Conservation (phyloP, 1,140 invertebrate species). For the Bombus confusus region DNA sequence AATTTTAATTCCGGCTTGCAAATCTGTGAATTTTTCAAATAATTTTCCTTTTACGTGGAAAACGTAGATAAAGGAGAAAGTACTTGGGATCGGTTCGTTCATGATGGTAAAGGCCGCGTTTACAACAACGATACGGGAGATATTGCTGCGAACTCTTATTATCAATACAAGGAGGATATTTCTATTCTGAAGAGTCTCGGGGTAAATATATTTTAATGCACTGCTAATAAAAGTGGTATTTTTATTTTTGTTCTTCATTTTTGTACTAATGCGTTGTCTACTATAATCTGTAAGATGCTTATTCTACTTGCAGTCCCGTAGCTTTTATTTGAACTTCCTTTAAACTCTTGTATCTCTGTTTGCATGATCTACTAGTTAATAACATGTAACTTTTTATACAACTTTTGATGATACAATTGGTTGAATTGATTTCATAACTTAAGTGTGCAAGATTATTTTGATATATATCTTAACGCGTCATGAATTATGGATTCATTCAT, state of each 20-base stretch:
- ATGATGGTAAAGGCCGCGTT: conserved; percentile 69
- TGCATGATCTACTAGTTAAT: background rate
- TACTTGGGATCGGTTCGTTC: conserved; percentile 75
- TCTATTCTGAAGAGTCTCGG: conserved; percentile 79
- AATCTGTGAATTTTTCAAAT: conserved; percentile 19
- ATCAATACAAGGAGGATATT: conserved; percentile 82
- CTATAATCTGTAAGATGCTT: background rate
- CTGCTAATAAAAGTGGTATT: background rate
- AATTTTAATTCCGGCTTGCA: conserved; percentile 20
- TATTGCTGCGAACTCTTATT: conserved; percentile 81
- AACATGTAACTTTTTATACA: background rate
- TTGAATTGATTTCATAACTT: background rate
- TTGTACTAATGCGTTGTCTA: background rate
- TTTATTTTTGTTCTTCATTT: background rate
- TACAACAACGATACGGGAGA: conserved; percentile 82
- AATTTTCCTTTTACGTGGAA: background rate
- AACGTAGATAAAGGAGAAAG: conserved; percentile 79
- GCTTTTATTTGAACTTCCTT: background rate
- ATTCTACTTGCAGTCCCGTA: background rate
- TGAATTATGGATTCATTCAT: background rate
- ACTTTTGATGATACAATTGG: background rate
- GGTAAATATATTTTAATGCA: conserved; percentile 73
- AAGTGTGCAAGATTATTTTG: background rate
- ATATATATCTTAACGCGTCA: background rate
- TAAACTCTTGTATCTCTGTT: background rate